Evolutionary conservation across 1,140 invertebrate species (phyloP).

Genomic region (Diuraphis noxia): DNA sequence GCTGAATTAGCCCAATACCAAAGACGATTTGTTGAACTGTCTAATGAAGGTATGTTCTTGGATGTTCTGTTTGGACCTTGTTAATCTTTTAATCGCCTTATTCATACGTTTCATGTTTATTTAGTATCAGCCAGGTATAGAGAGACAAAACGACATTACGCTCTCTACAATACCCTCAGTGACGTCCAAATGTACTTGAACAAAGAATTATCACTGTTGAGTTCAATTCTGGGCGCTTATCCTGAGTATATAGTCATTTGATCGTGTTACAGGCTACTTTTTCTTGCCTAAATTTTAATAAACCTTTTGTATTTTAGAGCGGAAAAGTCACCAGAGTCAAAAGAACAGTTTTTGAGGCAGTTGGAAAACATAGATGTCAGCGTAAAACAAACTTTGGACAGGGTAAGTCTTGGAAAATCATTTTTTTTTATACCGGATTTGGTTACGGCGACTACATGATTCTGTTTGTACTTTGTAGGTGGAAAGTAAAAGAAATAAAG

Average conservation of each 20-base stretch:
- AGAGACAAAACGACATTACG: slow-evolving; percentile 97
- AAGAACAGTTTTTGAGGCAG: slow-evolving; percentile 86
- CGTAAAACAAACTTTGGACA: slow-evolving; percentile 78
- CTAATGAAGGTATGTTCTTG: slow-evolving; percentile 80
- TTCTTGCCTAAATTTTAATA: slow-evolving; percentile 8
- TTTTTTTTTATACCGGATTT: background rate
- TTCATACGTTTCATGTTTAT: slow-evolving; percentile 56
- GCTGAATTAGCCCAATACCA: slow-evolving; percentile 95
- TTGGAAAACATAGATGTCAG: slow-evolving; percentile 85
- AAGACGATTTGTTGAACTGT: slow-evolving; percentile 90
- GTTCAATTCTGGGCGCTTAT: slow-evolving; percentile 93
- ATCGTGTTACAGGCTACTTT: background rate
- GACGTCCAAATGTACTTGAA: slow-evolving; percentile 89
- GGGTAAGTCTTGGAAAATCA: slow-evolving; percentile 63
- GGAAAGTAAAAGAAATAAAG: slow-evolving; percentile 66
- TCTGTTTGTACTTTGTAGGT: slow-evolving; percentile 60
- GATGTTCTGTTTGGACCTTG: slow-evolving; percentile 43
- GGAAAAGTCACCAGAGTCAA: slow-evolving; percentile 70
- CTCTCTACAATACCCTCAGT: slow-evolving; percentile 92
- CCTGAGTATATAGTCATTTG: slow-evolving; percentile 71
- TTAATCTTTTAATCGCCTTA: background rate
- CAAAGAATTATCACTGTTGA: slow-evolving; percentile 87
- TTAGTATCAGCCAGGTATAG: slow-evolving; percentile 90
- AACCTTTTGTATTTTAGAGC: slow-evolving; percentile 63
- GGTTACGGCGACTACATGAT: background rate